phyloP scores from a whole-genome alignment of 37 sponge, comb jelly and placozoan genomes.

The Haliclona indistincta region DNA sequence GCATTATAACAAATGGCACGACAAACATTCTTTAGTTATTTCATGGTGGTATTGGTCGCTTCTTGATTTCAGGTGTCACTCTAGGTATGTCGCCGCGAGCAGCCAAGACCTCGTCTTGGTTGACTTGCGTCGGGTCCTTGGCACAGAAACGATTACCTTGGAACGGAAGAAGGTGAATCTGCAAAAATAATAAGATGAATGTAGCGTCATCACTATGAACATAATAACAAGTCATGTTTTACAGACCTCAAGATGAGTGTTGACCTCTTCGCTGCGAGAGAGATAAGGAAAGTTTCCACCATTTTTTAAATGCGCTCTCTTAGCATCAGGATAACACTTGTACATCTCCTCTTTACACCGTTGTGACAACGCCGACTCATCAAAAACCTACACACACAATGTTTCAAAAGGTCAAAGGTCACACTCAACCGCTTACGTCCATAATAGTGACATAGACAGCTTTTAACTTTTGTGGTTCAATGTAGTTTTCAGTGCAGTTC shows the following conservation, averaged over 20 bases:
- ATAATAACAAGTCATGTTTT: neutral
- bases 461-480: slow-evolving; percentile 89
- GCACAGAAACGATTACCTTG: slow-evolving; percentile 81
- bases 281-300: slow-evolving; percentile 98
- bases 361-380: slow-evolving; percentile 83
- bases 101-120: slow-evolving; percentile 65
- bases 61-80: neutral
- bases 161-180: slow-evolving; percentile 90
- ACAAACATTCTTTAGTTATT: neutral
- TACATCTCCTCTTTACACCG: slow-evolving; percentile 93
- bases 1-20: neutral
- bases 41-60: too few species aligned
- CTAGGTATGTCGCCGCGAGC: slow-evolving; percentile 56
- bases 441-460: slow-evolving; percentile 90
- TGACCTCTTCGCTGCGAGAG: slow-evolving; percentile 86
- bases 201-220: neutral
- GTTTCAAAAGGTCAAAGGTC: neutral
- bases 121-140: slow-evolving; percentile 59
- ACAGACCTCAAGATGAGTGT: slow-evolving; percentile 63
- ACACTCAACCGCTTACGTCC: slow-evolving; percentile 69
- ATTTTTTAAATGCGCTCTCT: slow-evolving; percentile 93
- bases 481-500: slow-evolving; percentile 81
- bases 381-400: slow-evolving; percentile 74
- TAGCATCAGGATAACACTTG: slow-evolving; percentile 95
- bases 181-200: neutral